These are phyloP conservation scores for Canis aureus DNA, from an alignment of 2,113 vertebrate genomes.

Conservation along the genomic window DNA sequence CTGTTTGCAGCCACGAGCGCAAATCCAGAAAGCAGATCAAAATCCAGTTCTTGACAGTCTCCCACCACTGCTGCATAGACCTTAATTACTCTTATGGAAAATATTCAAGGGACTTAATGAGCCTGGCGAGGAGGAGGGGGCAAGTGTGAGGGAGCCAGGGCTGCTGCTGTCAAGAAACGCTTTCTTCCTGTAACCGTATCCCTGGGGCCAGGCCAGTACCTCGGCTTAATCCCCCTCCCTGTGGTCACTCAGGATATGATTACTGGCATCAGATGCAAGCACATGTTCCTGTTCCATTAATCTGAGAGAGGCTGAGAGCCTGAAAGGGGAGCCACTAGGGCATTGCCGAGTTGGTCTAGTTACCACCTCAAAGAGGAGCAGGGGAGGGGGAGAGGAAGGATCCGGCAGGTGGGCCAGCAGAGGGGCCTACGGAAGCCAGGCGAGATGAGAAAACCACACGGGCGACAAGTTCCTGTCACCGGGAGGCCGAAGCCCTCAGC, in stretches of 20 bases:
- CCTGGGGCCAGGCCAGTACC: slow-evolving; percentile 31
- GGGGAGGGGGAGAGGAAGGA: slow-evolving; percentile 72
- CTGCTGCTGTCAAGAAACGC: slow-evolving; percentile 53
- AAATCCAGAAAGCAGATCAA: slow-evolving; percentile 48
- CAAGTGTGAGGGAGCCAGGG: neutral
- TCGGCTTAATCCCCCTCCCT: slow-evolving; percentile 67
- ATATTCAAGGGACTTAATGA: slow-evolving; percentile 42
- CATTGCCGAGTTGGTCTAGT: slow-evolving; percentile 72
- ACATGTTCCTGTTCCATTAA: slow-evolving; percentile 78
- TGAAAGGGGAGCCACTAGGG: slow-evolving; percentile 69
- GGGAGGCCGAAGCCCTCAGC: slow-evolving; percentile 82
- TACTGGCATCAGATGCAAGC: slow-evolving; percentile 81
- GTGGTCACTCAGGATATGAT: slow-evolving; percentile 80
- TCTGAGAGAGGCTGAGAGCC: slow-evolving; percentile 77
- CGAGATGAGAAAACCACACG: slow-evolving; percentile 72
- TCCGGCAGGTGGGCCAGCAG: slow-evolving; percentile 49
- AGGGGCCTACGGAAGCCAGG: slow-evolving; percentile 63
- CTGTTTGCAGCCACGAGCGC: neutral
- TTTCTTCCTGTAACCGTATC: slow-evolving; percentile 81
- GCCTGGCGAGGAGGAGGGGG: slow-evolving; percentile 33
- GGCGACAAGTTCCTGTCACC: slow-evolving; percentile 70
- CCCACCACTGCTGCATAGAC: neutral
- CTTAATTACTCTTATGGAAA: slow-evolving; percentile 67
- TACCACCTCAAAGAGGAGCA: slow-evolving; percentile 74
- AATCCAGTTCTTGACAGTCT: neutral